A percentile compares a stretch with the other conserved stretches of the same genome.
Conservation (phyloP, 2,113 vertebrate genomes). For the Patagioenas fasciata region DNA sequence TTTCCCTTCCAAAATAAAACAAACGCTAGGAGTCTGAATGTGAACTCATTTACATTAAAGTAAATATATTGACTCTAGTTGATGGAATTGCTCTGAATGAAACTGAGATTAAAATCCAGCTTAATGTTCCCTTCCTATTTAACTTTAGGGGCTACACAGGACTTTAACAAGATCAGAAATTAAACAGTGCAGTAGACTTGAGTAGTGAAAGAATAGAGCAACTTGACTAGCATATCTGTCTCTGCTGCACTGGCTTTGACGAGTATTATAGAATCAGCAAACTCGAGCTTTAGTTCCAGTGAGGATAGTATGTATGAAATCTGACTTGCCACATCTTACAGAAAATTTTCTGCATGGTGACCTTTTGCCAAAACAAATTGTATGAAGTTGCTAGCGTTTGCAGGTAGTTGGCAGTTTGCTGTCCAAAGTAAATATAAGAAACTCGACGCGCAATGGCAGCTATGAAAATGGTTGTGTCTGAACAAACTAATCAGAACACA, state of each 20-base stretch:
- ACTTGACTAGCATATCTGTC: not conserved
- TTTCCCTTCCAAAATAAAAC: constrained; percentile 13
- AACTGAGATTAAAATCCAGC: not conserved
- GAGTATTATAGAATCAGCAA: not conserved
- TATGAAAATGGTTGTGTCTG: constrained; percentile 41
- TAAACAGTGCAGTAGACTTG: not conserved
- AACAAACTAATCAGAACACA: constrained; percentile 27
- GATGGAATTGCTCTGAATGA: not conserved
- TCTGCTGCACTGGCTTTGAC: constrained; percentile 10
- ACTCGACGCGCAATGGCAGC: constrained; percentile 24
- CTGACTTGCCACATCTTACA: constrained; percentile 56
- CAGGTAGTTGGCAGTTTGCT: constrained; percentile 60
- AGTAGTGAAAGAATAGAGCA: not conserved
- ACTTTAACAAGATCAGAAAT: not conserved
- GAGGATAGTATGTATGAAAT: constrained; percentile 35
- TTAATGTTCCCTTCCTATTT: not conserved
- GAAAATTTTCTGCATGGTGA: constrained; percentile 64
- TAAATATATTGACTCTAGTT: not conserved
- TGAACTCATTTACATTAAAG: not conserved
- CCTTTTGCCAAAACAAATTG: constrained; percentile 64
- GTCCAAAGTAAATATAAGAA: constrained; percentile 51
- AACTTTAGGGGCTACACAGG: not conserved
- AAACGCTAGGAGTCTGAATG: not conserved
- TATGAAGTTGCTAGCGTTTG: constrained; percentile 51
- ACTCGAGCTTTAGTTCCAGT: not conserved